Conservation (phyloP, 2,888 invertebrate species). For the Danaus chrysippus region DNA sequence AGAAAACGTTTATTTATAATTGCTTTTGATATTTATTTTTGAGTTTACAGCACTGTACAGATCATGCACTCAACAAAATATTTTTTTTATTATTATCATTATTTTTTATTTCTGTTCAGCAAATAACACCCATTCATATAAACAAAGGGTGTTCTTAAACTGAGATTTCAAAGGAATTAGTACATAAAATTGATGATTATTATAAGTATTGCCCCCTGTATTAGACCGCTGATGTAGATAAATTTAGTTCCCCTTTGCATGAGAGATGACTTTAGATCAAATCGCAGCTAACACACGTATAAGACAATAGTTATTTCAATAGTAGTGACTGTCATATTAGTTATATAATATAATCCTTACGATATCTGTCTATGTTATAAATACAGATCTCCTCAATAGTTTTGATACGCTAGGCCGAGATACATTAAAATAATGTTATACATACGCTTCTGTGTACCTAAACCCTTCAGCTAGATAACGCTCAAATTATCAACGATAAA, state of each 20-base stretch:
- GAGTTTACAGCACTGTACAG: slow-evolving; percentile 67
- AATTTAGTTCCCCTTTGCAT: slow-evolving; percentile 55
- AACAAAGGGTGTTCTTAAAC: too few relatives aligned
- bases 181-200: slow-evolving; percentile 3
- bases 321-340: slow-evolving; percentile 60
- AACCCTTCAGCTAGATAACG: slow-evolving; percentile 75
- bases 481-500: slow-evolving; percentile 78
- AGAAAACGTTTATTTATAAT: slow-evolving; percentile 32
- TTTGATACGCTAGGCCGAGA: slow-evolving; percentile 67
- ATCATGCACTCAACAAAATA: slow-evolving; percentile 51
- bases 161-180: too few relatives aligned
- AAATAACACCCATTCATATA: too few relatives aligned
- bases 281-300: slow-evolving; percentile 74
- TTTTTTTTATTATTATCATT: background rate
- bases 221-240: slow-evolving; percentile 36
- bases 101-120: too few relatives aligned
- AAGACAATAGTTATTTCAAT: slow-evolving; percentile 52
- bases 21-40: slow-evolving; percentile 45
- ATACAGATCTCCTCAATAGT: slow-evolving; percentile 62
- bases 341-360: slow-evolving; percentile 49
- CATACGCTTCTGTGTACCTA: slow-evolving; percentile 75
- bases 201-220: slow-evolving; percentile 15
- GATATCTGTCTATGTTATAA: slow-evolving; percentile 42
- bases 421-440: slow-evolving; percentile 68
- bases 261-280: slow-evolving; percentile 72